phyloP scores from a whole-genome alignment of 2,888 invertebrate species.

The Danaus chrysippus region DNA sequence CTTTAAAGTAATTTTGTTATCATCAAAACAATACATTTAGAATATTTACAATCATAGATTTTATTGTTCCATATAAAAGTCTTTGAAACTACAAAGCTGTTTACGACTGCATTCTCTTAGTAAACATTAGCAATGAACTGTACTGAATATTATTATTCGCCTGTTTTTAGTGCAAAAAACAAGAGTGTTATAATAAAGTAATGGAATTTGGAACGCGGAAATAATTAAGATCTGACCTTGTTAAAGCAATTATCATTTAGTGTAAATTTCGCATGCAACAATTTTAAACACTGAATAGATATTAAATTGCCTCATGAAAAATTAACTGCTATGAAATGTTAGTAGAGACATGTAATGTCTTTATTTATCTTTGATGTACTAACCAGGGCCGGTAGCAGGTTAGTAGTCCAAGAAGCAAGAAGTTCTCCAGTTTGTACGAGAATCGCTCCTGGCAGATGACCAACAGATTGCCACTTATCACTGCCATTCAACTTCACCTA shows the following conservation, averaged over 20 bases:
- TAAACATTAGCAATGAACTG: too few species aligned
- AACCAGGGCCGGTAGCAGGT: slow-evolving; percentile 84
- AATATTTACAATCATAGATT: too few species aligned
- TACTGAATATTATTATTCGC: too few species aligned
- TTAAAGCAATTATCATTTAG: not conserved
- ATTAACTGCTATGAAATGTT: not conserved
- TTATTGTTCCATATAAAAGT: too few species aligned
- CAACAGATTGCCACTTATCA: slow-evolving; percentile 85
- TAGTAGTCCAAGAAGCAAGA: slow-evolving; percentile 86
- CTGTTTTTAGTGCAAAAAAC: too few species aligned
- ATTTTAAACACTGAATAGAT: not conserved
- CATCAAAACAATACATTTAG: too few species aligned
- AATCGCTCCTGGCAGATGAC: slow-evolving; percentile 87
- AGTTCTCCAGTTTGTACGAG: slow-evolving; percentile 87
- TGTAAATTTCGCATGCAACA: too few species aligned
- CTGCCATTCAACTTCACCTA: slow-evolving; percentile 82
- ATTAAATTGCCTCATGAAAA: not conserved
- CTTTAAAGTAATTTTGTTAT: too few species aligned
- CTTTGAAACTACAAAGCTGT: too few species aligned
- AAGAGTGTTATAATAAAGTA: too few species aligned
- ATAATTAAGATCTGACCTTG: not conserved
- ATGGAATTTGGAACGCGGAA: not conserved
- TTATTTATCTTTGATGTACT: slow-evolving; percentile 39
- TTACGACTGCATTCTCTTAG: too few species aligned
- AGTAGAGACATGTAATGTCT: not conserved